Percentiles rank a stretch among this genome's conserved stretches.
Conservation (phyloP, 2,888 invertebrate species). For the Acholoe squamosa region DNA sequence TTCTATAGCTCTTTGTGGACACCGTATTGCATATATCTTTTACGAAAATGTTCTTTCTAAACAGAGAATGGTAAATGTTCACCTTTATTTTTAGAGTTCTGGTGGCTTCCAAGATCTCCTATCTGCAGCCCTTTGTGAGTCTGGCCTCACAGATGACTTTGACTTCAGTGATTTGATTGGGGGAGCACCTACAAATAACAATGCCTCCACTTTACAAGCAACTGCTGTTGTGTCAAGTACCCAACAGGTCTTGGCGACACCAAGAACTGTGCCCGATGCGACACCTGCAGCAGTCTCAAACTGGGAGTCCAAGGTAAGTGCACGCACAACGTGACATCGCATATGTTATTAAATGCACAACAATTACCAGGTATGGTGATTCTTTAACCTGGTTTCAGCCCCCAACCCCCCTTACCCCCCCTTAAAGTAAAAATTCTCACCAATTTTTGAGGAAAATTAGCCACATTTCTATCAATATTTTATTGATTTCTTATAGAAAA, state of each 20-base stretch:
- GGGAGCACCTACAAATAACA: background rate
- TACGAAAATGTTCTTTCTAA: background rate
- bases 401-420: too few species aligned
- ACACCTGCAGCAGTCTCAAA: background rate
- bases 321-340: too few species aligned
- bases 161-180: slow-evolving; percentile 39
- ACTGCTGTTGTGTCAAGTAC: background rate
- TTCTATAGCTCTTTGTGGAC: background rate
- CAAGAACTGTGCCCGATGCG: background rate
- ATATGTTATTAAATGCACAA: too few species aligned
- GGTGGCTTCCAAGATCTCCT: slow-evolving; percentile 58
- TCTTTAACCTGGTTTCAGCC: too few species aligned
- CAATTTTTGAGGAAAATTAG: too few species aligned
- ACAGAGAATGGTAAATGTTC: background rate
- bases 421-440: too few species aligned
- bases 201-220: background rate
- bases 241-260: background rate
- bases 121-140: slow-evolving; percentile 60
- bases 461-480: too few species aligned
- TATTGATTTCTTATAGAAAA: too few species aligned
- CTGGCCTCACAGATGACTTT: slow-evolving; percentile 54
- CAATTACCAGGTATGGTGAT: too few species aligned
- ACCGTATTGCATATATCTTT: too few species aligned
- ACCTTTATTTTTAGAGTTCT: background rate
- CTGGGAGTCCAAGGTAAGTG: slow-evolving; percentile 11